phyloP scores from a whole-genome alignment of 2,888 invertebrate genomes.

The Cheilosia scutellata region DNA sequence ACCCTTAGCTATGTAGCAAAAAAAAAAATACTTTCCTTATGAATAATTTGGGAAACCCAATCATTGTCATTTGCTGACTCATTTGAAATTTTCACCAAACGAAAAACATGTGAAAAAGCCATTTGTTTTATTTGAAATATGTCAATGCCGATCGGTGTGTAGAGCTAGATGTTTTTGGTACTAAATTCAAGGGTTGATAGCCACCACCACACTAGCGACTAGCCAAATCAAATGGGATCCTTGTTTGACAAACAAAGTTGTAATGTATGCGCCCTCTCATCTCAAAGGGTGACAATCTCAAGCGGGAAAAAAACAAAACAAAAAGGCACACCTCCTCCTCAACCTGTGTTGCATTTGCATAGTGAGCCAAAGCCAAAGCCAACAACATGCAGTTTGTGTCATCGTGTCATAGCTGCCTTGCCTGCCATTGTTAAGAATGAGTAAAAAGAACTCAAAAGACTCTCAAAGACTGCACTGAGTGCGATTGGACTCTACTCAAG shows the following conservation, averaged over 20 bases:
- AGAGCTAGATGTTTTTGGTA: neutral
- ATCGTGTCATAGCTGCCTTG: neutral
- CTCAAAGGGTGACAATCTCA: neutral
- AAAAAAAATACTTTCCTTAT: neutral
- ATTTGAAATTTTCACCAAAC: neutral
- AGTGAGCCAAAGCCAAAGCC: too few species aligned
- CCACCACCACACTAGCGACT: neutral
- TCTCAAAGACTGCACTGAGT: neutral
- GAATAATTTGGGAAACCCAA: neutral
- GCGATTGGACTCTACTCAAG: conserved; percentile 4
- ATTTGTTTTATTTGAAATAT: too few species aligned
- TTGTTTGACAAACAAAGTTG: too few species aligned
- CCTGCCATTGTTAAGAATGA: neutral
- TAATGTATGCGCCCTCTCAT: neutral
- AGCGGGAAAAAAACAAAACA: neutral
- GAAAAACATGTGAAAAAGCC: neutral
- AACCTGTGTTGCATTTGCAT: neutral
- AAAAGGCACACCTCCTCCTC: neutral
- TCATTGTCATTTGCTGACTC: neutral
- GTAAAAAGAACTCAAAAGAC: neutral
- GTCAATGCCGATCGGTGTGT: too few species aligned
- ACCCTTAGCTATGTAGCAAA: neutral
- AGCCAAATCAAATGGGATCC: neutral
- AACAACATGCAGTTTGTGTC: neutral
- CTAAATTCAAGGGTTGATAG: neutral